Evolutionary conservation across 92 coral and sea anemone species (phyloP).

Genomic region (Siderastrea siderea): DNA sequence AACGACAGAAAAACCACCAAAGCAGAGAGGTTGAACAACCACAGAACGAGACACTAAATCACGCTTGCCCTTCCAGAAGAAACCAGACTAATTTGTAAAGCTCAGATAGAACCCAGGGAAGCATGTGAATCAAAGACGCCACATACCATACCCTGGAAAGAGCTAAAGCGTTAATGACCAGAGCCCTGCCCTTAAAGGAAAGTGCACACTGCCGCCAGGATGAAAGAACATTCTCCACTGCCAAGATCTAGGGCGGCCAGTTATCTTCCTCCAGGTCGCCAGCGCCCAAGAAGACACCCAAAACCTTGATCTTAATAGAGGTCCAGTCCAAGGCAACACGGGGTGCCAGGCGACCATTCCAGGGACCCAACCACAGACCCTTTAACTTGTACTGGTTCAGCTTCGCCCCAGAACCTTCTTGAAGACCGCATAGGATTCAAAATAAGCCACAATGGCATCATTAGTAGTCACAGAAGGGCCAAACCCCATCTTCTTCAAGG

Average conservation of each 20-base stretch:
- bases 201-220: neutral
- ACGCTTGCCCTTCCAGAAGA: neutral
- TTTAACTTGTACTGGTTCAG: slow-evolving; percentile 1
- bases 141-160: slow-evolving; percentile 55
- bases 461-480: slow-evolving; percentile 21
- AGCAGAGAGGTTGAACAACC: neutral
- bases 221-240: neutral
- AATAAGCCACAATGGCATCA: neutral
- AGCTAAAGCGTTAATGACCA: slow-evolving; percentile 32
- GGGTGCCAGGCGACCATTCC: neutral
- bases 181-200: neutral
- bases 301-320: neutral
- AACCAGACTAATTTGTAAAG: neutral
- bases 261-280: neutral
- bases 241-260: neutral
- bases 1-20: neutral
- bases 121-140: neutral
- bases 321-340: neutral
- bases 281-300: neutral
- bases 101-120: neutral
- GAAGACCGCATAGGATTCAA: neutral
- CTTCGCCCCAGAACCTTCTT: slow-evolving; percentile 31
- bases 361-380: slow-evolving; percentile 23
- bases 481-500: slow-evolving; percentile 2
- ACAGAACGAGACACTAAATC: neutral